Base-by-base conservation (phyloP, 2,888 invertebrate species). In the Limnephilus rhombicus region DNA sequence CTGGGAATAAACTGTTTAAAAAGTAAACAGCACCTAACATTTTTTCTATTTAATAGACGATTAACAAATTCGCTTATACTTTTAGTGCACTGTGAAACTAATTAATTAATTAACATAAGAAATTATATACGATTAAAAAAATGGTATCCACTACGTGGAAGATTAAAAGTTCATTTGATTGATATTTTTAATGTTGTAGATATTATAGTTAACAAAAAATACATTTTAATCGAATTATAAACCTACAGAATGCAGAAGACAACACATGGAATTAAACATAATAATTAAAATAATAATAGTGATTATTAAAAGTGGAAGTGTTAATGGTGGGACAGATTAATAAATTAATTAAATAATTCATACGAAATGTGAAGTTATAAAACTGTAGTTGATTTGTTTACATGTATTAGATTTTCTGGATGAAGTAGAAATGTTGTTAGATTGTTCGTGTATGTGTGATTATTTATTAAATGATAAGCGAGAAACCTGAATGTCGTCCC, bases 101-200 rank as follows among this genome's bases (percentile, higher is more conserved):
- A 92, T 89, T 82, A 91, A 89, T 45, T 92, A 85, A 91, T 89
- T 80, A 93, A 91, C 37, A 80, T 90, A 81, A 85, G 80, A 90
- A 89, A 91, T 91, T 92, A 89, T 93, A 92, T 83, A 91, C 90
- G 92, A 86, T 90, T 91, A 80, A 87, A 89, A 90, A 68, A 93
- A 90, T 91, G 88, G 93, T 93, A 93, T 93, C 93, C 93, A 93
- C 93, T 92, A 93, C 92, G 93, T 93, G 93, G 93, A 93, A 92
- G 89, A 53, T 80, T 89, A 91, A 91, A 85, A 41, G 86, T 91
- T 91, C 31, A 68, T 45, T 29, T 89, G 83, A 90, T 45, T 80
- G 85, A 37, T 85, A 85, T 85, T 80, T 89, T 90, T 68, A 90
- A 90, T 85, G 53, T 85, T 83, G 53, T 85, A 49, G 49, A 49